A percentile compares a stretch with the other conserved stretches of the same genome.
phyloP scores from a whole-genome alignment of 1,140 invertebrate species.

The Pseudomyrmex gracilis region DNA sequence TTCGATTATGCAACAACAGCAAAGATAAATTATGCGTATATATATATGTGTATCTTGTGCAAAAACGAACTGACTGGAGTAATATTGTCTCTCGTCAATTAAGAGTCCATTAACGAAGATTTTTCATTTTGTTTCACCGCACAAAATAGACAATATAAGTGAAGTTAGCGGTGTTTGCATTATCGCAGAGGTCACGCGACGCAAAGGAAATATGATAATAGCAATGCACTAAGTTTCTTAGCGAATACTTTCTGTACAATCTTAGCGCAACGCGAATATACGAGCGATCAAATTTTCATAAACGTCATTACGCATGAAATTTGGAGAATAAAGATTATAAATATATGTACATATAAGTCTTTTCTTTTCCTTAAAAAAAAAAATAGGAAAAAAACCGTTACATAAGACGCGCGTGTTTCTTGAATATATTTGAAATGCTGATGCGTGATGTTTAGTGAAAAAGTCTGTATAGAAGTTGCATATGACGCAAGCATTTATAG shows the following conservation, averaged over 20 bases:
- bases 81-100: not conserved
- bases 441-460: not conserved
- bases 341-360: too few relatives aligned
- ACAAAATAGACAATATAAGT: not conserved
- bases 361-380: not conserved
- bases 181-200: slow-evolving; percentile 6
- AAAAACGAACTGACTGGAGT: not conserved
- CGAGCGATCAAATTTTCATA: not conserved
- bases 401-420: not conserved
- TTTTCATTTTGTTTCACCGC: too few relatives aligned
- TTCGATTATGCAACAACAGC: not conserved
- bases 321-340: too few relatives aligned
- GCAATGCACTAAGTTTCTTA: not conserved
- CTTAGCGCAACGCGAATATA: not conserved
- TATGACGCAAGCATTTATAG: not conserved
- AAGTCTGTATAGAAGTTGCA: not conserved
- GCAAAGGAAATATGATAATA: not conserved
- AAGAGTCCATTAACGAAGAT: too few relatives aligned
- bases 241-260: not conserved
- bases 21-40: not conserved
- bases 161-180: not conserved
- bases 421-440: not conserved
- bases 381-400: not conserved
- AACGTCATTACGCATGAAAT: not conserved
- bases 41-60: not conserved